Conservation (phyloP, 2,888 invertebrate genomes). For the Drosophila paracracens region DNA sequence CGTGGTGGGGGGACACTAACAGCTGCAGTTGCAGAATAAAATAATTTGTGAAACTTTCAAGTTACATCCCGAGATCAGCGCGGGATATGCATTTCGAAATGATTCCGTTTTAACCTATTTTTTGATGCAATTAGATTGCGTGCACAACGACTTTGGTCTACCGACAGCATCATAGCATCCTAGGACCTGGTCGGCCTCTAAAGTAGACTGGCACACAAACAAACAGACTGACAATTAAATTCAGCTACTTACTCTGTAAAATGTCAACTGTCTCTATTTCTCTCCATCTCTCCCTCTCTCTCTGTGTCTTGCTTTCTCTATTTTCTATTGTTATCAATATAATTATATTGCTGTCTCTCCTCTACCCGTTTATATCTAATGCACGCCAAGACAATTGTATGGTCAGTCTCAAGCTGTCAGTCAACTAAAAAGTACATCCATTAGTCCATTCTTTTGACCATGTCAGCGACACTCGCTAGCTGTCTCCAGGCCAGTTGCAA, state of each 20-base stretch:
- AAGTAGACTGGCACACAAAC: neutral
- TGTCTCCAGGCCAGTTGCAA: constrained; percentile 37
- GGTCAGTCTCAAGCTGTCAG: constrained; percentile 48
- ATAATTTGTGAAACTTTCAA: constrained; percentile 47
- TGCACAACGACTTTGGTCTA: too few species aligned
- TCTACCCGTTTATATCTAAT: neutral
- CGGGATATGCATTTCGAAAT: constrained; percentile 15
- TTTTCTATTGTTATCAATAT: constrained; percentile 24
- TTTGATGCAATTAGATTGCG: neutral
- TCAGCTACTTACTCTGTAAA: neutral
- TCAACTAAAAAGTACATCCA: constrained; percentile 51
- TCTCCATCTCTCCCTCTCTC: neutral
- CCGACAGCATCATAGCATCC: neutral
- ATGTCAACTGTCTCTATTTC: neutral
- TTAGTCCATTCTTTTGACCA: constrained; percentile 45
- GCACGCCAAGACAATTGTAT: constrained; percentile 29
- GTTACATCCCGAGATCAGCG: constrained; percentile 35
- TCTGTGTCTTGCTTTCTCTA: neutral
- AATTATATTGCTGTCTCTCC: neutral
- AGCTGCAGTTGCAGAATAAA: constrained; percentile 24
- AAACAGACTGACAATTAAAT: neutral
- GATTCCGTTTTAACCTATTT: neutral
- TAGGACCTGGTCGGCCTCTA: neutral
- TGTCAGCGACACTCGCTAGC: constrained; percentile 54
- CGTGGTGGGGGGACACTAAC: constrained; percentile 17